These are phyloP conservation scores for Masnerella sp. DNA, from an alignment of 2,888 invertebrate species.

Conservation along the genomic window DNA sequence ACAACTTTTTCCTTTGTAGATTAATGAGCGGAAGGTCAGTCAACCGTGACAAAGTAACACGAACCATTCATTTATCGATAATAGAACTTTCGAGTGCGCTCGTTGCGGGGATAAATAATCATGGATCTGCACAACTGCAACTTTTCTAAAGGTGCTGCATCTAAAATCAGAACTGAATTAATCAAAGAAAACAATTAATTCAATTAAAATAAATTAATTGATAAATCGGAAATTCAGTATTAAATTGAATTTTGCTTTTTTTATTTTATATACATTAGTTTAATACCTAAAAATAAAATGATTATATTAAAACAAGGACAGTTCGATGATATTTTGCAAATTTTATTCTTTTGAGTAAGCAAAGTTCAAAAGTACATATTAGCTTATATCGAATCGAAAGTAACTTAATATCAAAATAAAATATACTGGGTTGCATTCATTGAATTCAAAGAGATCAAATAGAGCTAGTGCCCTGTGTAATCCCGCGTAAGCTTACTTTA, in stretches of 20 bases:
- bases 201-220: not conserved
- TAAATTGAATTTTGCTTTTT: too few relatives aligned
- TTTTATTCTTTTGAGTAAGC: not conserved
- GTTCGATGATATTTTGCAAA: not conserved
- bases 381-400: constrained; percentile 1
- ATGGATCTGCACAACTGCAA: too few relatives aligned
- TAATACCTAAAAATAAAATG: too few relatives aligned
- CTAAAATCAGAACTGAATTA: too few relatives aligned
- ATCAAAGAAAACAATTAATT: too few relatives aligned
- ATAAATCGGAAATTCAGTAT: too few relatives aligned
- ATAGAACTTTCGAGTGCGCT: constrained; percentile 34
- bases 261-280: too few relatives aligned
- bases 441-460: constrained; percentile 64
- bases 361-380: not conserved
- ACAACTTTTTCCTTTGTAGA: constrained; percentile 46
- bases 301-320: not conserved
- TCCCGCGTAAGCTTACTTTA: constrained; percentile 68
- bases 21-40: constrained; percentile 46
- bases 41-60: constrained; percentile 44
- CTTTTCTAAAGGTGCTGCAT: too few relatives aligned
- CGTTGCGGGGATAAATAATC: constrained; percentile 3
- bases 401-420: constrained; percentile 38
- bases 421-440: constrained; percentile 30
- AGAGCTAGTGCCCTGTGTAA: constrained; percentile 67
- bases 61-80: constrained; percentile 47